Base-by-base conservation (phyloP, 2,888 invertebrate species). In the Athetis lepigone region DNA sequence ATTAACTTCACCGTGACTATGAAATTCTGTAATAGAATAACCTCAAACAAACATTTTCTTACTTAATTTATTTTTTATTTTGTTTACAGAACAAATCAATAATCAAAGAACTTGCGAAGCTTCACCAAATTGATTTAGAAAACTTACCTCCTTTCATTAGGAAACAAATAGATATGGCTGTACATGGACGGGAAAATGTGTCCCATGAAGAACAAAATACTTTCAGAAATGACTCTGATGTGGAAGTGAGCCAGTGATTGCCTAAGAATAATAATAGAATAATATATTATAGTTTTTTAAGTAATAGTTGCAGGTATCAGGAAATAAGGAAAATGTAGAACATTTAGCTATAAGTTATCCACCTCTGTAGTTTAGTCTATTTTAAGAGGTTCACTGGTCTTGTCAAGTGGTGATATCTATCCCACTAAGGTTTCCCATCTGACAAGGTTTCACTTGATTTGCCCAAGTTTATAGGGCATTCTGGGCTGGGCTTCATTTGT, bases 31-130 rank as follows among this genome's bases (percentile, higher is more conserved):
- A 43, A 13, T 33, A n/a, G 36, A 33, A 5, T 13, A 27, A 21
- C 2, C 11, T 57, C 46, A 5, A 40, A 58, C 46, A 5, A 40
- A 18, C 2, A 4, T 13, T 11, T 36, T 18, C 13, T 37, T 19
- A 13, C 0, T n/a, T n/a, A 25, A 7, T 6, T n/a, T 33, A 5
- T 40, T 43, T 19, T 40, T 8, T 21, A 37, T 42, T 29, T 37
- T 0, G 13, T 67, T 67, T 40, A n/a, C 88, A 94, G 94, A 93
- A 93, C 86, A 82, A 88, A 60, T 58, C 82, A 29, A 57, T 91
- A 45, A 73, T 90, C 46, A 77, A 82, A 59, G 84, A 77, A 11
- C 71, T 94, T 45, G 89, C 90, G 23, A 85, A 82, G 52, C 69
- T 88, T 4, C 88, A 87, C 74, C 80, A 90, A 42, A 75, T 91